These are phyloP conservation scores for Pygoscelis adeliae DNA, from an alignment of 2,113 vertebrate species.

Conservation along the genomic window DNA sequence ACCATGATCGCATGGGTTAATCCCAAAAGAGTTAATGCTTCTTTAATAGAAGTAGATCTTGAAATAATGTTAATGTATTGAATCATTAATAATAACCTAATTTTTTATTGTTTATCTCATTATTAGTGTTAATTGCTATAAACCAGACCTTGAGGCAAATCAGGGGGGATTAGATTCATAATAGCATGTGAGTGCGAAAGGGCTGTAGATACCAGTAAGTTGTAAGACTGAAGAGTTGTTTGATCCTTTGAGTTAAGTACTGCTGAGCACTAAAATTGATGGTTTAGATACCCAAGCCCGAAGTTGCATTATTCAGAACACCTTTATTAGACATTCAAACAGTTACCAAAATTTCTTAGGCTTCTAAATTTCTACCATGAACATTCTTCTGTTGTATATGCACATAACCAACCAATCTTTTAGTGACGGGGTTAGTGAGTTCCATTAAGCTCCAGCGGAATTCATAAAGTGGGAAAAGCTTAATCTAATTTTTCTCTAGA, in stretches of 20 bases:
- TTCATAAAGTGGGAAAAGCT: neutral
- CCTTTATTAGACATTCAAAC: neutral
- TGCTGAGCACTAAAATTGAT: neutral
- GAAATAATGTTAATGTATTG: neutral
- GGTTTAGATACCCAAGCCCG: neutral
- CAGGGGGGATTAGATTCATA: neutral
- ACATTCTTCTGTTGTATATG: neutral
- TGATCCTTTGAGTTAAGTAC: neutral
- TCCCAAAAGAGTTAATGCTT: neutral
- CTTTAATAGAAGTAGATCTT: neutral
- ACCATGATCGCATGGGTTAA: neutral
- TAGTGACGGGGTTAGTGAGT: neutral
- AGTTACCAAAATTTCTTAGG: neutral
- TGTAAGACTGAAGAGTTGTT: neutral
- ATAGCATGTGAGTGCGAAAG: neutral
- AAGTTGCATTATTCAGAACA: neutral
- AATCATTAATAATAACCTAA: neutral
- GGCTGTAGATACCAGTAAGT: neutral
- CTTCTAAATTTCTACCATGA: neutral
- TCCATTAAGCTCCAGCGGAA: neutral
- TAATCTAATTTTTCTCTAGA: neutral
- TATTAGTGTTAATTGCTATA: neutral
- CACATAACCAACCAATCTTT: neutral
- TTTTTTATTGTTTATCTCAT: neutral
- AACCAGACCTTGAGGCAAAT: neutral